These are phyloP conservation scores for Tetheella fluctuosa DNA, from an alignment of 2,888 invertebrate species.

Conservation along the genomic window DNA sequence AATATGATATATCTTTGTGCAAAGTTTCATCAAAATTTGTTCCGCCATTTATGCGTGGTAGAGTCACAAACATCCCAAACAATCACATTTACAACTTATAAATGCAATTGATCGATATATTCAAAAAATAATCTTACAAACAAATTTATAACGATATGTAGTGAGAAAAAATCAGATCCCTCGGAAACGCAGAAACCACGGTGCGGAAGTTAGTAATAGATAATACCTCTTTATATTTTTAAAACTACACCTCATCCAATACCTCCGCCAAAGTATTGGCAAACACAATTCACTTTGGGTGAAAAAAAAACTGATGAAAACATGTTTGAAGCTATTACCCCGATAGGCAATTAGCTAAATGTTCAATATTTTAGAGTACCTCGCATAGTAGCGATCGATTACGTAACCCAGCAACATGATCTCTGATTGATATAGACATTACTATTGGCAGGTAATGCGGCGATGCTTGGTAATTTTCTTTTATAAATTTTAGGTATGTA, in stretches of 20 bases:
- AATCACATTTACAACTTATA: too few relatives aligned
- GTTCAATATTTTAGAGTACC: constrained; percentile 47
- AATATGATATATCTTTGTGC: too few relatives aligned
- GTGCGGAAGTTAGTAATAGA: too few relatives aligned
- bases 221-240: neutral
- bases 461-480: neutral
- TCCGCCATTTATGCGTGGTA: too few relatives aligned
- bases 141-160: too few relatives aligned
- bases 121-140: too few relatives aligned
- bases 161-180: too few relatives aligned
- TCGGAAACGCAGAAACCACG: too few relatives aligned
- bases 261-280: constrained; percentile 15
- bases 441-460: neutral
- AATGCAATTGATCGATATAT: too few relatives aligned
- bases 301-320: constrained; percentile 13
- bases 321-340: constrained; percentile 21
- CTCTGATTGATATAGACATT: constrained; percentile 7
- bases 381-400: constrained; percentile 18
- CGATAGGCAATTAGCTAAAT: constrained; percentile 42
- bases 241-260: neutral
- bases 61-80: too few relatives aligned
- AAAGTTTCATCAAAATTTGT: too few relatives aligned
- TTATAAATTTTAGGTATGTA: neutral
- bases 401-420: constrained; percentile 6
- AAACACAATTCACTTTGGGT: constrained; percentile 16